These are phyloP conservation scores for Todus mexicanus DNA, from an alignment of 2,797 vertebrate species.

Conservation along the genomic window DNA sequence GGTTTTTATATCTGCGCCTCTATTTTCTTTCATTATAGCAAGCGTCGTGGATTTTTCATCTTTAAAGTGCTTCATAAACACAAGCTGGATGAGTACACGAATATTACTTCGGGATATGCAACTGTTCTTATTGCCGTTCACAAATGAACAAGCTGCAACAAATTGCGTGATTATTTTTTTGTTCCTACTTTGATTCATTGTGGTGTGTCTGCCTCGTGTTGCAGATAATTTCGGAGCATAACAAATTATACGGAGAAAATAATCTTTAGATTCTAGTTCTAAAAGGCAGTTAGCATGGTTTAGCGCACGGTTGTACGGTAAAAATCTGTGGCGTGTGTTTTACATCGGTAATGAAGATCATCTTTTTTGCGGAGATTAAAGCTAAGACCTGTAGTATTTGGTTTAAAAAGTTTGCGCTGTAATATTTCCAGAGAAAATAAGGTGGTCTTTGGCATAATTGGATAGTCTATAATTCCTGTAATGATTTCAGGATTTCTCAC, in stretches of 20 bases:
- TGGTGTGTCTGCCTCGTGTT: not conserved
- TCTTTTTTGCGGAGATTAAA: not conserved
- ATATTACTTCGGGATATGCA: not conserved
- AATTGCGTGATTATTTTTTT: not conserved
- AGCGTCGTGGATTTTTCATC: not conserved
- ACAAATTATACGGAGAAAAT: not conserved
- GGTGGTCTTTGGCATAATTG: not conserved
- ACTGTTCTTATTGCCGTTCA: not conserved
- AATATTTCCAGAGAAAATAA: not conserved
- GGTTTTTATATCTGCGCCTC: not conserved
- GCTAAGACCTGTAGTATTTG: not conserved
- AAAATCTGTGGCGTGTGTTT: not conserved
- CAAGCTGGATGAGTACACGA: not conserved
- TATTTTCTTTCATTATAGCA: not conserved
- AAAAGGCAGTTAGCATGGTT: not conserved
- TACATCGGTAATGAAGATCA: not conserved
- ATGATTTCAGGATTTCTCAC: not conserved
- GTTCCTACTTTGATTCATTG: not conserved
- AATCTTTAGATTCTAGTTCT: not conserved
- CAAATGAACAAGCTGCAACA: not conserved
- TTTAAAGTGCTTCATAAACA: constrained; percentile 5
- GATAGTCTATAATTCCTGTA: not conserved
- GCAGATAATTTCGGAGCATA: not conserved
- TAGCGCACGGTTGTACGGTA: not conserved
- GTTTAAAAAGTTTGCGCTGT: not conserved